These are phyloP conservation scores for Coelopa frigida DNA, from an alignment of 1,140 invertebrate genomes.

Conservation along the genomic window DNA sequence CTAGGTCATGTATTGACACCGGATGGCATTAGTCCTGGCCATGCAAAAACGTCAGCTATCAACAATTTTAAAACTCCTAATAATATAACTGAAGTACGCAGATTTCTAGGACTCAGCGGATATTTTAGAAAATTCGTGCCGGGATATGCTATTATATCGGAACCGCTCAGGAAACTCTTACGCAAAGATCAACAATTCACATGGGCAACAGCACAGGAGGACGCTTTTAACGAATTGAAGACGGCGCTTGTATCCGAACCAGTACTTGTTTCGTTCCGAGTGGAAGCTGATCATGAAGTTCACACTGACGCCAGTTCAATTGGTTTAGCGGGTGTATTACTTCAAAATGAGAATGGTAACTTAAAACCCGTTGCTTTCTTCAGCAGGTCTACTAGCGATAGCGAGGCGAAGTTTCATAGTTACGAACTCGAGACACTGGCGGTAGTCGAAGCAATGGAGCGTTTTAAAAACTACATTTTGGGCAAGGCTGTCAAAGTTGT, in stretches of 20 bases:
- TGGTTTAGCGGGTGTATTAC: conserved; percentile 23
- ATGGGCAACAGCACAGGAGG: conserved; percentile 23
- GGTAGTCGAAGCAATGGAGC: too few species aligned
- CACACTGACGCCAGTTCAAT: conserved; percentile 32
- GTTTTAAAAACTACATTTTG: too few species aligned
- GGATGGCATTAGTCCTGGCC: conserved; percentile 13
- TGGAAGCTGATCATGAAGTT: conserved; percentile 17
- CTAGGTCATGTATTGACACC: conserved; percentile 10
- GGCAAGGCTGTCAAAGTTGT: too few species aligned
- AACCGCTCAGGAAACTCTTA: conserved; percentile 6
- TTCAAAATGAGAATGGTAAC: conserved; percentile 18
- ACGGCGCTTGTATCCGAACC: conserved; percentile 17
- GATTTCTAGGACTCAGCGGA: conserved; percentile 17
- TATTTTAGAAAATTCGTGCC: conserved; percentile 27
- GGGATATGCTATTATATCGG: conserved; percentile 22
- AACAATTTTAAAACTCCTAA: conserved; percentile 8
- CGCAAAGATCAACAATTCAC: conserved; percentile 21
- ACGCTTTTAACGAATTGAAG: conserved; percentile 29
- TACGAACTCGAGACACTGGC: too few species aligned
- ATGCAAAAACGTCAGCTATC: conserved; percentile 18
- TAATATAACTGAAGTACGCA: conserved; percentile 5
- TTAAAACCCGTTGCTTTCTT: conserved; percentile 15
- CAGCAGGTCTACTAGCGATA: too few species aligned
- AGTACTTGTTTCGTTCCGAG: neutral
- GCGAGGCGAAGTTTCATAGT: too few species aligned